Base-by-base conservation (phyloP, 2,888 invertebrate species). In the Aphodius granarius region DNA sequence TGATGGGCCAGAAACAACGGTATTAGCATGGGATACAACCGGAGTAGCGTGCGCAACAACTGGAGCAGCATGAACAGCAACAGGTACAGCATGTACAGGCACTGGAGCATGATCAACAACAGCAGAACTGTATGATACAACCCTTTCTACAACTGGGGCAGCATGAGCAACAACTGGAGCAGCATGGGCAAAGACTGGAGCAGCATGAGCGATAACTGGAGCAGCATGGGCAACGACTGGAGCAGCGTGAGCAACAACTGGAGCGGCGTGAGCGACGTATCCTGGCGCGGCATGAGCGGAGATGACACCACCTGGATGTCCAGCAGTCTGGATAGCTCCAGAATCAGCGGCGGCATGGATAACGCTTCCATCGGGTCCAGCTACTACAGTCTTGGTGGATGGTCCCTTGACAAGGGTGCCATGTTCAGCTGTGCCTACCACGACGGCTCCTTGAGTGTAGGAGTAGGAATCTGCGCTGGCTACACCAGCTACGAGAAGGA, bases 291-390 rank as follows among this genome's bases (percentile, higher is more conserved):
- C 23, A 68, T 62, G 74, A 18, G 70, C 62, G 15, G 68, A 21
- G 20, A 70, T 18, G 1, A 74, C 65, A 66, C 68, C 68, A 68
- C 68, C 74, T n/a, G 66, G 68, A 70, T 74, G 66, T 43, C 68
- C 74, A 17, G 66, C 19, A 15, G 62, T 18, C 6, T 21, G 68
- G 13, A 74, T 20, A 74, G 68, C 66, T 17, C 73, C 66, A 13
- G 23, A 20, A 66, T 73, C 76, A 17, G 71, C 76, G 86, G 87
- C 65, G 86, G 88, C 18, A 87, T 86, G 6, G 87, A 87, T 63
- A 87, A 88, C 17, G 87, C 87, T 65, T 84, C 85, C 72, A 89
- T 89, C 86, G 22, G 85, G 86, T 71, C 85, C 86, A 16, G 80
- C 66, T 1, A 85, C 73, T 15, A 79, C 75, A 15, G 83, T 84